Evolutionary conservation across 2,888 invertebrate genomes (phyloP), one percentile per base, ranked within the genome.

Genomic region (Chalcosyrphus nemorum): DNA sequence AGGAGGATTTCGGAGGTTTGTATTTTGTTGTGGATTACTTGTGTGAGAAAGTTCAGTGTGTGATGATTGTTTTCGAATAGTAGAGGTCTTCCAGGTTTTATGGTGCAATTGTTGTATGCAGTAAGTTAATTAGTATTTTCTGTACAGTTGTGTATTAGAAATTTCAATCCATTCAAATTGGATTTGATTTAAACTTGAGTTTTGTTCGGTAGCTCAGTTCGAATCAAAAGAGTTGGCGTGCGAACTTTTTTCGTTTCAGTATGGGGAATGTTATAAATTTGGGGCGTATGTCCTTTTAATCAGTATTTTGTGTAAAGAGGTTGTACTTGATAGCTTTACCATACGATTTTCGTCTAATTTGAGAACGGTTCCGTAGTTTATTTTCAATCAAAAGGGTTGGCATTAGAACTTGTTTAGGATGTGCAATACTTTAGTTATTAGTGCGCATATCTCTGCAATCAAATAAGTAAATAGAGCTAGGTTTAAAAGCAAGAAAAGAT

Each of bases 1-100:
- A 91, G 87, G 95, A 95, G 90, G 93, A 94, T 90, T 94, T 95
- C 86, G 95, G 95, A 92, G 96, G 96, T 96, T 92, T 92, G 93
- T 89, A 77, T 21, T 35, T 54, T 45, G n/a, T n/a, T n/a, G n/a
- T 19, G 4, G 15, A 21, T 7, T 9, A 2, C 3, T 2, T 9
- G 65, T 29, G 7, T n/a, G n/a, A n/a, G n/a, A n/a, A n/a, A n/a
- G n/a, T n/a, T 29, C 29, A 7, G 2, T 29, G 29, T 4, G 29
- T 29, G 29, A 7, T 9, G 32, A 9, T 9, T 24, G 9, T 6
- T 57, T 3, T 38, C 1, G 3, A 35, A 13, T 13, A n/a, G 38
- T 35, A 1, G 13, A 13, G 38, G 1, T 38, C n/a, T 35, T 13
- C n/a, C 11, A 5, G 5, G 1, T 38, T 38, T 13, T 13, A 38